Conservation (phyloP, 2,888 invertebrate species). For the Rutpela maculata region DNA sequence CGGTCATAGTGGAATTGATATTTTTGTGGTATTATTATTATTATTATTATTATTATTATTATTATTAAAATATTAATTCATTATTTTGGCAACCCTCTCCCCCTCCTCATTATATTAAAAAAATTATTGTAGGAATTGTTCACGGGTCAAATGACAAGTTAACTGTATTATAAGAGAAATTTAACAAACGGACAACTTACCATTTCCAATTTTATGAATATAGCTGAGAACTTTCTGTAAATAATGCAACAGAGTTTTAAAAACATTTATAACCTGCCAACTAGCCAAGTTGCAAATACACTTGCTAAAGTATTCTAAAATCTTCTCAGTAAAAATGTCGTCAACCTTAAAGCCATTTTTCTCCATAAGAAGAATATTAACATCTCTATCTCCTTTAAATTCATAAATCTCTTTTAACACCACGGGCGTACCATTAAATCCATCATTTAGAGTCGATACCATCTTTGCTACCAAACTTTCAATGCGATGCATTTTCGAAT, state of each 20-base stretch:
- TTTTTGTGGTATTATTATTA: no score
- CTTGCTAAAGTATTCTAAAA: slow-evolving; percentile 65
- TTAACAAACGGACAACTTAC: no score
- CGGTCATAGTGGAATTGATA: no score
- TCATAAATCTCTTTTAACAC: slow-evolving; percentile 48
- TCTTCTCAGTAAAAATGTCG: slow-evolving; percentile 64
- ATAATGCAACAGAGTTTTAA: slow-evolving; percentile 68
- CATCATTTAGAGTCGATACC: slow-evolving; percentile 62
- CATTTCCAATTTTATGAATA: slow-evolving; percentile 54
- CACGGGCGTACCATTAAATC: slow-evolving; percentile 47
- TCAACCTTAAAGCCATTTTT: slow-evolving; percentile 52
- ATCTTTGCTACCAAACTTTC: slow-evolving; percentile 69
- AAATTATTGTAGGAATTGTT: no score
- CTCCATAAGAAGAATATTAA: slow-evolving; percentile 27
- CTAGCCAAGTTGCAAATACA: slow-evolving; percentile 66
- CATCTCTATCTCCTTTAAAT: slow-evolving; percentile 52
- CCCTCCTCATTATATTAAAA: no score
- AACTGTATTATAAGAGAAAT: no score
- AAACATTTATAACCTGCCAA: slow-evolving; percentile 69
- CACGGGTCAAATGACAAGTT: no score
- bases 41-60: no score
- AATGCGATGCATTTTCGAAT: slow-evolving; percentile 68
- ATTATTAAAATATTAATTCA: no score
- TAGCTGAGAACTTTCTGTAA: slow-evolving; percentile 62
- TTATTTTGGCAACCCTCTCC: no score